Percentiles rank a stretch among this genome's conserved stretches.
phyloP scores from a whole-genome alignment of 2,113 vertebrate genomes.

The Trematomus loennbergii region DNA sequence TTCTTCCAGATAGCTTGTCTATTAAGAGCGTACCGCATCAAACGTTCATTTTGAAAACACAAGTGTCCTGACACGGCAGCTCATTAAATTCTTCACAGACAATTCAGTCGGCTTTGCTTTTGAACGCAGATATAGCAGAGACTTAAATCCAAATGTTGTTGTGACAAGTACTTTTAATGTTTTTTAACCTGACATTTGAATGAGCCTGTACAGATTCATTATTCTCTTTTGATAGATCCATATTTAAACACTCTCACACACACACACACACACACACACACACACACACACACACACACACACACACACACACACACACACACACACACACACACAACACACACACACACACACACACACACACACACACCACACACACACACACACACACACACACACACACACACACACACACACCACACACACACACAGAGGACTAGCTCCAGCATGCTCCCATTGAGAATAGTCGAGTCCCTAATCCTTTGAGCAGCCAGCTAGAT shows the following conservation, averaged over 20 bases:
- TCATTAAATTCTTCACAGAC: slow-evolving; percentile 18
- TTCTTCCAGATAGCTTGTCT: background rate
- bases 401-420: too few relatives aligned
- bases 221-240: slow-evolving; percentile 6
- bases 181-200: slow-evolving; percentile 46
- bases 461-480: slow-evolving; percentile 75
- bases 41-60: background rate
- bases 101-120: slow-evolving; percentile 13
- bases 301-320: slow-evolving; percentile 42
- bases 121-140: slow-evolving; percentile 34
- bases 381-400: too few relatives aligned
- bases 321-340: too few relatives aligned
- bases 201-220: slow-evolving; percentile 44
- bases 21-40: slow-evolving; percentile 3
- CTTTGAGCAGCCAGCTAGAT: slow-evolving; percentile 82
- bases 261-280: background rate
- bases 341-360: too few relatives aligned
- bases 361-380: too few relatives aligned
- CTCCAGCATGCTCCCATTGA: slow-evolving; percentile 76
- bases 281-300: slow-evolving; percentile 42
- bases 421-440: too few relatives aligned
- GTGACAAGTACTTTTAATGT: slow-evolving; percentile 50
- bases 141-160: slow-evolving; percentile 41
- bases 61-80: slow-evolving; percentile 10
- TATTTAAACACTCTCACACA: background rate